Percentiles rank a stretch among this genome's conserved stretches.
These are phyloP conservation scores for Peromyscus attwateri DNA, from an alignment of 2,797 vertebrate species.

Conservation along the genomic window DNA sequence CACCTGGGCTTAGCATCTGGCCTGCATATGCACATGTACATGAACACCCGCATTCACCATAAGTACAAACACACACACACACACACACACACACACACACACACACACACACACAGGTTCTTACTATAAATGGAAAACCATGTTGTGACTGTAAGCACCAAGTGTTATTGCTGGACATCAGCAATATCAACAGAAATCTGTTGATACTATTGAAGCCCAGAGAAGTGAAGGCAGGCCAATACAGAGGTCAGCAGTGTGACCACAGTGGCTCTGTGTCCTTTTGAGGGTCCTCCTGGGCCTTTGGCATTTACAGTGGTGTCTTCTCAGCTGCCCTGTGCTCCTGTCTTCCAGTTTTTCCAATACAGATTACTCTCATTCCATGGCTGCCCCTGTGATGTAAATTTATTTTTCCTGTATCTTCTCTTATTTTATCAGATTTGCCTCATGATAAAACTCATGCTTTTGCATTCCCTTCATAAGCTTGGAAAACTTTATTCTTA, in stretches of 20 bases:
- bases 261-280: not conserved
- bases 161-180: not conserved
- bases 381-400: not conserved
- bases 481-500: not conserved
- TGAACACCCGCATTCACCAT: not conserved
- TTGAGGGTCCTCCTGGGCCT: not conserved
- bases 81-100: not conserved
- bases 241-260: not conserved
- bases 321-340: not conserved
- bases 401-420: conserved; percentile 3
- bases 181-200: not conserved
- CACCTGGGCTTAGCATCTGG: not conserved
- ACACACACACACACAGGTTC: not conserved
- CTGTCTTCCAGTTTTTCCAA: not conserved
- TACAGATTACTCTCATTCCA: not conserved
- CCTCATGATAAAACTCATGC: not conserved
- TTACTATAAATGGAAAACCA: not conserved
- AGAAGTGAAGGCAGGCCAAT: not conserved
- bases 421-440: conserved; percentile 32
- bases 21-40: not conserved
- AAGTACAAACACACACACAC: not conserved
- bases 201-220: not conserved
- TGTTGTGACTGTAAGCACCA: not conserved
- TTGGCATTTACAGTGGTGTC: not conserved
- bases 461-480: conserved; percentile 33